Conservation (phyloP, 2,113 vertebrate genomes). For the Hyperopisus bebe region DNA sequence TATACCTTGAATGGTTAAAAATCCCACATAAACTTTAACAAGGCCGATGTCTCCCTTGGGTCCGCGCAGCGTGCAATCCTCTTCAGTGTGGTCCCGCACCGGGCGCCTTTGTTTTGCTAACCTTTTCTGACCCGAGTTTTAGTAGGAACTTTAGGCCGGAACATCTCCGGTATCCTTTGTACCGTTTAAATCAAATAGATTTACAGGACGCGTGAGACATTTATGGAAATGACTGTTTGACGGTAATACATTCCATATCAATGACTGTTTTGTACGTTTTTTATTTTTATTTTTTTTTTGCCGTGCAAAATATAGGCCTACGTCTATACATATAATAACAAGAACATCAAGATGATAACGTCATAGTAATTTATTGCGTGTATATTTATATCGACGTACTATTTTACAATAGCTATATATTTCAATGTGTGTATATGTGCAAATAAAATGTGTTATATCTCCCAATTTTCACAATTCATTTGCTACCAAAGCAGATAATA, state of each 20-base stretch:
- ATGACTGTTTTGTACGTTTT: not conserved
- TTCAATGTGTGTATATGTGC: not conserved
- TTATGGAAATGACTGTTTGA: not conserved
- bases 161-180: conserved; percentile 43
- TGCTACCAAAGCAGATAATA: not conserved
- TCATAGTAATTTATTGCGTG: not conserved
- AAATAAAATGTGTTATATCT: not conserved
- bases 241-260: not conserved
- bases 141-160: conserved; percentile 54
- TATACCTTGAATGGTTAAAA: conserved; percentile 58
- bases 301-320: not conserved
- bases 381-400: not conserved
- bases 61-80: conserved; percentile 70
- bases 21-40: conserved; percentile 76
- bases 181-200: conserved; percentile 35
- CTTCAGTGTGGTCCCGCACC: conserved; percentile 85
- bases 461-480: not conserved
- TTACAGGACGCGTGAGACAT: not conserved
- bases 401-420: not conserved
- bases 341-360: not conserved
- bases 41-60: conserved; percentile 70
- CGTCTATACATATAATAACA: not conserved
- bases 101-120: conserved; percentile 90
- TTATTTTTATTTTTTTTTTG: not conserved
- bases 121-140: conserved; percentile 77